These are phyloP conservation scores for Myrmophylax atrothorax DNA, from an alignment of 2,113 vertebrate species.

Conservation along the genomic window DNA sequence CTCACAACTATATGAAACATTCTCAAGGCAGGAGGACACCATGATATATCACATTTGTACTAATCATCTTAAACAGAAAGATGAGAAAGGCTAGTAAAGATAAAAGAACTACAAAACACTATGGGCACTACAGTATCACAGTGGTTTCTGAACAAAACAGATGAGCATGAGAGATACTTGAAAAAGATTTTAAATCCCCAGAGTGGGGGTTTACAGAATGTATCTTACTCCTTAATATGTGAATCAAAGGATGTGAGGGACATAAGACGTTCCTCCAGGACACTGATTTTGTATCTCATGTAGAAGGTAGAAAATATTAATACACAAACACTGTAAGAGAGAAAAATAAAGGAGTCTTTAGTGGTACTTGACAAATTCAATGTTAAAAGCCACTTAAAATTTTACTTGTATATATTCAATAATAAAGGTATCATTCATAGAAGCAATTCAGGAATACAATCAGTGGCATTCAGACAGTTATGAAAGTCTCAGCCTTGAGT, in stretches of 20 bases:
- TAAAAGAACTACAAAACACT: neutral
- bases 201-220: neutral
- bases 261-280: slow-evolving; percentile 84
- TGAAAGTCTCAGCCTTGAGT: neutral
- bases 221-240: slow-evolving; percentile 80
- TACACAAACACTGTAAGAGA: slow-evolving; percentile 81
- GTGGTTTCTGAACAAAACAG: neutral
- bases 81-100: neutral
- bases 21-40: neutral
- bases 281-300: slow-evolving; percentile 86
- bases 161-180: neutral
- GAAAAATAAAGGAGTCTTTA: neutral
- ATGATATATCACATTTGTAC: neutral
- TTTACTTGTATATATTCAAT: neutral
- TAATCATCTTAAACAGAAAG: neutral
- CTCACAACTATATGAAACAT: neutral
- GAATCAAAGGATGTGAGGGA: slow-evolving; percentile 80
- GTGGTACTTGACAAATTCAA: neutral
- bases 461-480: neutral
- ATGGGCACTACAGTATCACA: neutral
- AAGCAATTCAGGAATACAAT: neutral
- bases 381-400: neutral
- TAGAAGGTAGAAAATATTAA: slow-evolving; percentile 90
- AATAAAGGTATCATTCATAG: neutral
- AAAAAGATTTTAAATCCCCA: neutral